Percentiles rank a stretch among this genome's conserved stretches.
Conservation (phyloP, 2,888 invertebrate species). For the Euproctis similis region DNA sequence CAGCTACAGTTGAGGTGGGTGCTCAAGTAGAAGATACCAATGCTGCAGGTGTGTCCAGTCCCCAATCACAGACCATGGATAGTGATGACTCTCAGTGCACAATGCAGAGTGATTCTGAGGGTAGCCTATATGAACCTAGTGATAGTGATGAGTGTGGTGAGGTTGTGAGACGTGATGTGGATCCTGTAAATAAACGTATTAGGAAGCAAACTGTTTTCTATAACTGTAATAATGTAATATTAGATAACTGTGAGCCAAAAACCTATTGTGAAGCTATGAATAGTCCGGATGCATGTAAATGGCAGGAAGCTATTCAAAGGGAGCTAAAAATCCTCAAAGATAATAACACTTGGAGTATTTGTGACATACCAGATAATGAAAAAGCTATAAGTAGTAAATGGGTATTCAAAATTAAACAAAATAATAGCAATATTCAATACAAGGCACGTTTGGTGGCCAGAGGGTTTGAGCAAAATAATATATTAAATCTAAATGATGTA, state of each 20-base stretch:
- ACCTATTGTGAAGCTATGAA: background rate
- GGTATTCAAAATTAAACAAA: conserved; percentile 17
- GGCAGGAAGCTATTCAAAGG: background rate
- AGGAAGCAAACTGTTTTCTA: background rate
- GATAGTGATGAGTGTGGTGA: background rate
- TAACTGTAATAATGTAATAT: background rate
- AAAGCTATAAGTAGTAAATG: conserved; percentile 11
- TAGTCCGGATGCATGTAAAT: background rate
- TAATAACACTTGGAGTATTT: conserved; percentile 1
- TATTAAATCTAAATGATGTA: conserved; percentile 1
- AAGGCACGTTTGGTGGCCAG: background rate
- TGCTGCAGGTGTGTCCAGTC: background rate
- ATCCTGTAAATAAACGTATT: background rate
- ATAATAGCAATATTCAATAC: conserved; percentile 3
- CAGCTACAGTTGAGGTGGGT: background rate
- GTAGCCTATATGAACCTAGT: conserved; percentile 3
- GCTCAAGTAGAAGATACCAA: background rate
- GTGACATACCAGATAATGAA: background rate
- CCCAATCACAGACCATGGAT: background rate
- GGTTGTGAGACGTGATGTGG: background rate
- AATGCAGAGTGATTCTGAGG: conserved; percentile 1
- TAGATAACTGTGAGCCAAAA: background rate
- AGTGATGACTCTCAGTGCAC: background rate
- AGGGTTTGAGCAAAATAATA: conserved; percentile 1
- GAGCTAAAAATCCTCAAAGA: background rate